phyloP scores from a whole-genome alignment of 35 echinoderm and acorn worm species.

The Ophiothrix spiculata region DNA sequence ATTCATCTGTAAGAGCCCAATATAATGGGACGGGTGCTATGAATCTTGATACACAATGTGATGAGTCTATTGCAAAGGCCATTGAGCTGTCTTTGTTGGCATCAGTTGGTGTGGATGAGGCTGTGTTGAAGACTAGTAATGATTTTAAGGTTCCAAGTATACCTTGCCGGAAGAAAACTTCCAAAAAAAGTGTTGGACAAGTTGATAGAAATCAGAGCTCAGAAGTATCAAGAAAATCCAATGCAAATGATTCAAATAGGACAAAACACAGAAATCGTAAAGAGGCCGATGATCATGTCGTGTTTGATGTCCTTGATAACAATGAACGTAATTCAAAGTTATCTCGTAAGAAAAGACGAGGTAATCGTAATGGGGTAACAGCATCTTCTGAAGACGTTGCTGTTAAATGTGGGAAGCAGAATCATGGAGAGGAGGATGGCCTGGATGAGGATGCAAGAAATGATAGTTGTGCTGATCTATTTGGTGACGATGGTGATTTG shows the following conservation, averaged over 20 bases:
- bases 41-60: background rate
- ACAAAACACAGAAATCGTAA: background rate
- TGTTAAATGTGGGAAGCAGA: background rate
- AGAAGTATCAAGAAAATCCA: background rate
- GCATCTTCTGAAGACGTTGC: background rate
- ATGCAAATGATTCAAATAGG: background rate
- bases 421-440: background rate
- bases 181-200: background rate
- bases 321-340: background rate
- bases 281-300: conserved; percentile 14
- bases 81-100: conserved; percentile 9
- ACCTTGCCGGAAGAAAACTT: conserved; percentile 11
- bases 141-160: conserved; percentile 15
- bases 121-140: background rate
- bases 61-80: background rate
- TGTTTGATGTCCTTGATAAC: conserved; percentile 7
- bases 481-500: background rate
- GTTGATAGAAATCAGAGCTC: background rate
- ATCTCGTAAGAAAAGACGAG: background rate
- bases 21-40: background rate
- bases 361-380: background rate
- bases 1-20: background rate
- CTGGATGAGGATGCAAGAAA: background rate
- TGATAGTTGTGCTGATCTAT: background rate
- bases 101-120: background rate